Base-by-base conservation (phyloP, 2,113 vertebrate genomes). In the Callipepla squamata region DNA sequence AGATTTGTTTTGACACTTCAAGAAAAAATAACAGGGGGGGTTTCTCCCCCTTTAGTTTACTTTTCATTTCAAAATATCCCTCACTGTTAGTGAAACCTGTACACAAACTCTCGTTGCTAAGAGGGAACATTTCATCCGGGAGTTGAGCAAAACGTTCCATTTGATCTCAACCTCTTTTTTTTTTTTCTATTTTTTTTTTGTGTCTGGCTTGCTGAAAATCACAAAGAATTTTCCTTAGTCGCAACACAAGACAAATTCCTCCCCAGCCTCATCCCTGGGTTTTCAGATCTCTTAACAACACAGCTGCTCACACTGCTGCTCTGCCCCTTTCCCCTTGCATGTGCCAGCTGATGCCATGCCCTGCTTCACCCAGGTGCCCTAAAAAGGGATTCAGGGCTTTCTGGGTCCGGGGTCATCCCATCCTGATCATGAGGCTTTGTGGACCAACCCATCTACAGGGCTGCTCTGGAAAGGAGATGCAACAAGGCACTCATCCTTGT, bases 61-160 rank as follows among this genome's bases (percentile, higher is more conserved):
- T 89, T 95, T 96, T 93, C 62, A 89, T 93, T 96, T 91, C 70
- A 89, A 85, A 85, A 91, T 72, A 95, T 93, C 93, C 81, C 79
- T 68, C 66, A 4, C 78, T 84, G 81, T 78, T 75, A 78, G 78
- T 0, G 2, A 84, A 91, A 87, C 87, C 92, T 75, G 81, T 38
- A 81, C 81, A 87, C 90, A 91, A 79, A 87, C 90, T 72, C 69
- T 72, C 62, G 16, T 28, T 81, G 94, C 90, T 85, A 80, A 87
- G 92, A 87, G 85, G 85, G 70, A 95, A 80, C 85, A 68, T 90
- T 68, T 84, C 88, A 90, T 18, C 22, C 7, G 53, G 90, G 90
- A 94, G 75, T 48, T 53, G 70, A 87, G 67, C 82, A 85, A 85
- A 95, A 88, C 8, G 9, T 28, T 61, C 12, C 82, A 68, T 85